A percentile compares a stretch with the other conserved stretches of the same genome.
These are phyloP conservation scores for Atta texana DNA, from an alignment of 1,140 invertebrate genomes.

Conservation along the genomic window DNA sequence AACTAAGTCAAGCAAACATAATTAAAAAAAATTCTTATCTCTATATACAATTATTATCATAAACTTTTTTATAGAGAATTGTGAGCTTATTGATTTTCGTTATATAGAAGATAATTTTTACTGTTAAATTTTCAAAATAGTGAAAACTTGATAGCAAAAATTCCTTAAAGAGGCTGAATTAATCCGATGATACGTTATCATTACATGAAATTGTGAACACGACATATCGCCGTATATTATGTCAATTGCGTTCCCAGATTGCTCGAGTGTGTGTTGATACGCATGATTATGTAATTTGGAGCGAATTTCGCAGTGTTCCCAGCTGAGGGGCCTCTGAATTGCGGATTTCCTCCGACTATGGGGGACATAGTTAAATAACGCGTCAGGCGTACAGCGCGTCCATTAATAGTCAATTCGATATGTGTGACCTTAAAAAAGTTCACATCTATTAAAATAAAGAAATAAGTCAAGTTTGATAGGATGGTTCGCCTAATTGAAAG, in stretches of 20 bases:
- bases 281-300: slow-evolving; percentile 55
- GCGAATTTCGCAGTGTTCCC: slow-evolving; percentile 40
- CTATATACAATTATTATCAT: background rate
- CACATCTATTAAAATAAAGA: background rate
- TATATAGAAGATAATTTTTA: background rate
- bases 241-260: slow-evolving; percentile 48
- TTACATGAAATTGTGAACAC: background rate
- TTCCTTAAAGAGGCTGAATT: background rate
- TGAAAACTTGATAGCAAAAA: no score
- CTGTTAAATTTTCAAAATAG: background rate
- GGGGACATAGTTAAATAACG: slow-evolving; percentile 34
- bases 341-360: slow-evolving; percentile 52
- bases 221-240: background rate
- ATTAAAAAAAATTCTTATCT: no score
- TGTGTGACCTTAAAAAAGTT: slow-evolving; percentile 44
- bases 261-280: slow-evolving; percentile 36
- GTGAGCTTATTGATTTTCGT: background rate
- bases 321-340: slow-evolving; percentile 53
- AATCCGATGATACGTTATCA: background rate
- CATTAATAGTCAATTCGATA: slow-evolving; percentile 52
- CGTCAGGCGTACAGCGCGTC: background rate
- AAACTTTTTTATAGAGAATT: background rate
- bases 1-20: no score
- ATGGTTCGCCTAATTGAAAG: slow-evolving; percentile 1
- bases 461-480: background rate